Percentiles rank a stretch among this genome's conserved stretches.
phyloP scores from a whole-genome alignment of 2,888 invertebrate species.

The Candidula unifasciata region DNA sequence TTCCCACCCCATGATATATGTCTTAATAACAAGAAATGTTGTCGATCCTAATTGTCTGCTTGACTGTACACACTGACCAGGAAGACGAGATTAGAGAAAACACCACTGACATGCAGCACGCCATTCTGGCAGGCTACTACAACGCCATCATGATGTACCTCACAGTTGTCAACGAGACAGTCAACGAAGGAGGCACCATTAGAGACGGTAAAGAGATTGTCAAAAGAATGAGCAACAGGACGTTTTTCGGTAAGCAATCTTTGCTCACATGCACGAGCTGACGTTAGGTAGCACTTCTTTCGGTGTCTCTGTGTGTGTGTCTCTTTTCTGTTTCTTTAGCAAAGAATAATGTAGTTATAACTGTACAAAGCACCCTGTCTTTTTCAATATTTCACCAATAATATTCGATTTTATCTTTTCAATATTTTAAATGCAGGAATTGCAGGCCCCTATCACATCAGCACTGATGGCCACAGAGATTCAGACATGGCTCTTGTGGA shows the following conservation, averaged over 20 bases:
- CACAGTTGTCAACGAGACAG: slow-evolving; percentile 42
- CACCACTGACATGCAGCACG: slow-evolving; percentile 24
- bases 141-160: slow-evolving; percentile 49
- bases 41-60: no score
- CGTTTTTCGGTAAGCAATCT: slow-evolving; percentile 38
- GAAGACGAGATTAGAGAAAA: slow-evolving; percentile 11
- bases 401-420: neutral
- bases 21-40: no score
- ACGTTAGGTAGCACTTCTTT: neutral
- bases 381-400: no score
- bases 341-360: no score
- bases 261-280: neutral
- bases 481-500: slow-evolving; percentile 49
- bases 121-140: slow-evolving; percentile 45
- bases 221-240: slow-evolving; percentile 46
- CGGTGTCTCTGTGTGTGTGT: no score
- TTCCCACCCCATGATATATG: no score
- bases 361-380: no score
- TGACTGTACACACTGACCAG: neutral
- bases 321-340: no score
- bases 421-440: slow-evolving; percentile 25
- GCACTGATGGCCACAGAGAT: slow-evolving; percentile 36
- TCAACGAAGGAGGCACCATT: slow-evolving; percentile 28
- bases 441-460: slow-evolving; percentile 32
- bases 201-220: slow-evolving; percentile 29